phyloP scores from a whole-genome alignment of 2,888 invertebrate species.

The Sthenelais limicola region DNA sequence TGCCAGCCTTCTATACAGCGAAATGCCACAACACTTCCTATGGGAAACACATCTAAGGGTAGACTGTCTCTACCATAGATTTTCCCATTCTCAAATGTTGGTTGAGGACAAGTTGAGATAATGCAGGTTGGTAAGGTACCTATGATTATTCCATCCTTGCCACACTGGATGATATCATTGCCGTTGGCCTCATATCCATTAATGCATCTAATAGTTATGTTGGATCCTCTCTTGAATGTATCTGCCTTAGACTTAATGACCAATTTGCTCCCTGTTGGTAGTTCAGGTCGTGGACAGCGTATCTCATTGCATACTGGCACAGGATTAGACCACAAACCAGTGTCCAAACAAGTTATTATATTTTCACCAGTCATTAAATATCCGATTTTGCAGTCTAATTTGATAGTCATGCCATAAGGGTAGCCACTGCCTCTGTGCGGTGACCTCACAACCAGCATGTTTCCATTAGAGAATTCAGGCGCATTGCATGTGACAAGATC shows the following conservation, averaged over 20 bases:
- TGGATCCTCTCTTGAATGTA: conserved; percentile 4
- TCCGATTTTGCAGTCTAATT: conserved; percentile 44
- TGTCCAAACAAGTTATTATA: conserved; percentile 53
- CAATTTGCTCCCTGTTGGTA: no score
- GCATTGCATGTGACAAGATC: conserved; percentile 41
- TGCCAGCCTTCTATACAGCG: conserved; percentile 40
- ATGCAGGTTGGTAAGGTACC: conserved; percentile 43
- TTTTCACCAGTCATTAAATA: conserved; percentile 42
- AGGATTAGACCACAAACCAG: conserved; percentile 61
- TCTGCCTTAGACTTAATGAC: no score
- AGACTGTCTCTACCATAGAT: background rate
- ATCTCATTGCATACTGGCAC: conserved; percentile 60
- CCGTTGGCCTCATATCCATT: conserved; percentile 43
- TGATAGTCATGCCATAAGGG: conserved; percentile 46
- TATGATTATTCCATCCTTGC: conserved; percentile 41
- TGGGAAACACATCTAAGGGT: background rate
- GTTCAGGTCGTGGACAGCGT: conserved; percentile 38
- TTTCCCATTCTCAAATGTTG: conserved; percentile 10
- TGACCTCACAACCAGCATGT: conserved; percentile 33
- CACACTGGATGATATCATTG: conserved; percentile 36
- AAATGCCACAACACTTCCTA: conserved; percentile 7
- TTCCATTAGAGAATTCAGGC: conserved; percentile 41
- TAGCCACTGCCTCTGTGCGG: conserved; percentile 44
- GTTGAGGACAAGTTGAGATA: conserved; percentile 27
- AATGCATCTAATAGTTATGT: conserved; percentile 19